Evolutionary conservation across 2,113 vertebrate genomes (phyloP).

Genomic region (Oxygymnocypris stewartii): DNA sequence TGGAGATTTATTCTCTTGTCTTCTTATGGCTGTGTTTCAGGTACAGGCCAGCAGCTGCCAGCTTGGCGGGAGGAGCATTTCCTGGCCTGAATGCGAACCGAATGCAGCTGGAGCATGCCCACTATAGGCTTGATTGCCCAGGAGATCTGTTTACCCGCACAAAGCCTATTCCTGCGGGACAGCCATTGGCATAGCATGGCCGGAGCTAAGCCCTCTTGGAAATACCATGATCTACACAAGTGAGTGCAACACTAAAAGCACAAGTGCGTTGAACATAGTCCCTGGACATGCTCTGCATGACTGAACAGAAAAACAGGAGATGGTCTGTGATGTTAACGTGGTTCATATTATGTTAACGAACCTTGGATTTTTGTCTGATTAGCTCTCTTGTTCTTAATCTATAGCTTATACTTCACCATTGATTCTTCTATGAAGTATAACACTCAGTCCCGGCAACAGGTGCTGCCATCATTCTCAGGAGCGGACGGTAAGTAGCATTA

Average conservation of each 20-base stretch:
- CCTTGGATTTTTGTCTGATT: slow-evolving; percentile 7
- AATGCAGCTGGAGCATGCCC: slow-evolving; percentile 84
- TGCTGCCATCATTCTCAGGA: slow-evolving; percentile 52
- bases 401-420: slow-evolving; percentile 84
- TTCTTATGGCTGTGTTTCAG: slow-evolving; percentile 63
- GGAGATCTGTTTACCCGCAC: slow-evolving; percentile 85
- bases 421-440: slow-evolving; percentile 78
- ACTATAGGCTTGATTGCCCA: slow-evolving; percentile 89
- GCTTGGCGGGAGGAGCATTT: slow-evolving; percentile 70
- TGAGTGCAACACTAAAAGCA: slow-evolving; percentile 70
- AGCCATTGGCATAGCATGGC: slow-evolving; percentile 83
- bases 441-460: slow-evolving; percentile 68
- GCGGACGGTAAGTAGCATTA: slow-evolving; percentile 70
- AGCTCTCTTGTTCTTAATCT: slow-evolving; percentile 36
- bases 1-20: slow-evolving; percentile 47
- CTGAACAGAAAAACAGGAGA: not conserved
- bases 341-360: not conserved
- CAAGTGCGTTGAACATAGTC: slow-evolving; percentile 10
- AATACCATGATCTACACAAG: slow-evolving; percentile 79
- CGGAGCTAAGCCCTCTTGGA: slow-evolving; percentile 83
- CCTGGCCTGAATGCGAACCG: slow-evolving; percentile 79
- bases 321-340: not conserved
- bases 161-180: slow-evolving; percentile 82
- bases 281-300: slow-evolving; percentile 14
- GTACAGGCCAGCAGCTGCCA: slow-evolving; percentile 64